Evolutionary conservation across 2,797 vertebrate genomes (phyloP), one percentile per base, ranked within the genome.

Genomic region (Pygocentrus nattereri): DNA sequence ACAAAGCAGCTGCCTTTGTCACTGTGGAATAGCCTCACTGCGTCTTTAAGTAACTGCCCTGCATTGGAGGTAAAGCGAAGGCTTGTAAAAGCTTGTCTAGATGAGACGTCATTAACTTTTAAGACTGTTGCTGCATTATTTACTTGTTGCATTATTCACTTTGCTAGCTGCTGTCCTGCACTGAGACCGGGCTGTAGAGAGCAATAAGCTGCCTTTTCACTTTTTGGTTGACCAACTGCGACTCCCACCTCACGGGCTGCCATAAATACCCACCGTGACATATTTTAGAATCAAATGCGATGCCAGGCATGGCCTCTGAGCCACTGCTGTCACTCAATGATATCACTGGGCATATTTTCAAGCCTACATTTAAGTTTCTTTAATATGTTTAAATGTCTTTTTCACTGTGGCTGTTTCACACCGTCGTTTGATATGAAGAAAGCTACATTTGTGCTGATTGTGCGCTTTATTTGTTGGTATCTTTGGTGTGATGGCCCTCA

Each of bases 111-210:
- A 78, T 86, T 84, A 84, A 81, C 13, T 38, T 85, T 74, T 81
- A 10, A 85, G 61, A 19, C 1, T 16, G 7, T 23, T 34, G 18
- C 54, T 80, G 30, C 50, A 84, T 84, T 75, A 85, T 82, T 85
- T 41, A 78, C 31, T 21, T 27, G 16, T 54, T 85, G 41, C 27
- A 87, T 87, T 81, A 87, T 82, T 85, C 27, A 83, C 8, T 50
- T n/a, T 23, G 27, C 25, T 27, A 25, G 30, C 25, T 50, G 25
- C 21, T 23, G 19, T 64, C 58, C 23, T 56, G n/a, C 27, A 54
- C 50, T 27, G 8, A 73, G 58, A 21, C 23, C 0, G 18, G 27
- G 38, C 50, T 25, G 49, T 2, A 47, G 34, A 69, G 34, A 58
- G 23, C 31, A 38, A 18, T 8, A 47, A 6, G n/a, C 15, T 1